Conservation (phyloP, 2,797 vertebrate genomes). For the Tolypeutes matacus region DNA sequence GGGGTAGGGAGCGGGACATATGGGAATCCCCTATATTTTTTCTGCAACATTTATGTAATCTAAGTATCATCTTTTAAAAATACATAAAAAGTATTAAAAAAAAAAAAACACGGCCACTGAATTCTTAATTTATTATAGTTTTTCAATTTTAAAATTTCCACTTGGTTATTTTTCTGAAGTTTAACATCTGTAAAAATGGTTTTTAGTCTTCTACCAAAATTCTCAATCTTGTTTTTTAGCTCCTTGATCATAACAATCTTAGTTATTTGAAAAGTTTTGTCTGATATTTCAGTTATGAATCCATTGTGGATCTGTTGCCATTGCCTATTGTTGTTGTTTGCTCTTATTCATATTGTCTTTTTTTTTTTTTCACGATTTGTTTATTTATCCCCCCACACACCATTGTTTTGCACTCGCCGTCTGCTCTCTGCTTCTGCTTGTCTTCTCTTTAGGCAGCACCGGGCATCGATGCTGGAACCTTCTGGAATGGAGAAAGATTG, state of each 20-base stretch:
- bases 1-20: too few species aligned
- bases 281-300: neutral
- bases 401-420: too few species aligned
- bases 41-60: too few species aligned
- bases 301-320: neutral
- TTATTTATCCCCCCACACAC: too few species aligned
- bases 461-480: too few species aligned
- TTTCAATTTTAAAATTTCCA: slow-evolving; percentile 6
- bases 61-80: too few species aligned
- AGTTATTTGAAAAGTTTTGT: neutral
- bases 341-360: neutral
- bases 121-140: neutral
- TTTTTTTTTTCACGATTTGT: neutral
- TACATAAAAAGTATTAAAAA: too few species aligned
- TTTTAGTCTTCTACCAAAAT: neutral
- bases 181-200: neutral
- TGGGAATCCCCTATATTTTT: too few species aligned
- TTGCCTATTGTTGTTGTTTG: neutral
- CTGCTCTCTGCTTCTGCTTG: too few species aligned
- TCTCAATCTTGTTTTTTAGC: neutral
- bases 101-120: neutral
- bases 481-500: too few species aligned
- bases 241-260: neutral
- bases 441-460: too few species aligned
- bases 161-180: neutral